A percentile compares a stretch with the other conserved stretches of the same genome.
These are phyloP conservation scores for Gobionotothen gibberifrons DNA, from an alignment of 2,797 vertebrate genomes.

Conservation along the genomic window DNA sequence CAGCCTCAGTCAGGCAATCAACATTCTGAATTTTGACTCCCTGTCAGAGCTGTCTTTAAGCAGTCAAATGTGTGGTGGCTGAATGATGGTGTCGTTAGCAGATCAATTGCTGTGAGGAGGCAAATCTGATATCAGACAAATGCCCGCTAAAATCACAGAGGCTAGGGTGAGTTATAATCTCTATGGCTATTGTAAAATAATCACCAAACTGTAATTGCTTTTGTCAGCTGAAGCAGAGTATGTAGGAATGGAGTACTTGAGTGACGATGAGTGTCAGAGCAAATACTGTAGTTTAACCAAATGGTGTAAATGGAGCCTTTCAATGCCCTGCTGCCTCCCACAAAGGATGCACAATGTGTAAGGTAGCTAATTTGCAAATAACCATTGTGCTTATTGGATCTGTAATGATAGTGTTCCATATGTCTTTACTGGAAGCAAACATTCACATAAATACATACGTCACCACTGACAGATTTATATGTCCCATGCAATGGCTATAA, in stretches of 20 bases:
- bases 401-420: slow-evolving; percentile 19
- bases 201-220: slow-evolving; percentile 70
- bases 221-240: slow-evolving; percentile 71
- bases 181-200: slow-evolving; percentile 78
- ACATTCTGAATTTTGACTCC: slow-evolving; percentile 38
- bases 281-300: slow-evolving; percentile 81
- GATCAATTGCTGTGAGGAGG: slow-evolving; percentile 63
- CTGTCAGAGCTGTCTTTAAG: slow-evolving; percentile 50
- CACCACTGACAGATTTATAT: slow-evolving; percentile 2
- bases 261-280: slow-evolving; percentile 73
- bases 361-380: slow-evolving; percentile 69
- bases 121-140: slow-evolving; percentile 64
- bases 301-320: slow-evolving; percentile 86
- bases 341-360: slow-evolving; percentile 69
- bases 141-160: slow-evolving; percentile 64
- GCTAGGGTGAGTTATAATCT: slow-evolving; percentile 74
- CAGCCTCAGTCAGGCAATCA: slow-evolving; percentile 33
- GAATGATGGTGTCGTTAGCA: slow-evolving; percentile 67
- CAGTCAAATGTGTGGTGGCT: slow-evolving; percentile 42
- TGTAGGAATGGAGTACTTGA: slow-evolving; percentile 81
- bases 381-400: slow-evolving; percentile 31
- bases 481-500: background rate
- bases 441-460: background rate
- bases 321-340: slow-evolving; percentile 76
- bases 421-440: slow-evolving; percentile 21